phyloP scores from a whole-genome alignment of 2,797 vertebrate genomes.

The Helostoma temminkii region DNA sequence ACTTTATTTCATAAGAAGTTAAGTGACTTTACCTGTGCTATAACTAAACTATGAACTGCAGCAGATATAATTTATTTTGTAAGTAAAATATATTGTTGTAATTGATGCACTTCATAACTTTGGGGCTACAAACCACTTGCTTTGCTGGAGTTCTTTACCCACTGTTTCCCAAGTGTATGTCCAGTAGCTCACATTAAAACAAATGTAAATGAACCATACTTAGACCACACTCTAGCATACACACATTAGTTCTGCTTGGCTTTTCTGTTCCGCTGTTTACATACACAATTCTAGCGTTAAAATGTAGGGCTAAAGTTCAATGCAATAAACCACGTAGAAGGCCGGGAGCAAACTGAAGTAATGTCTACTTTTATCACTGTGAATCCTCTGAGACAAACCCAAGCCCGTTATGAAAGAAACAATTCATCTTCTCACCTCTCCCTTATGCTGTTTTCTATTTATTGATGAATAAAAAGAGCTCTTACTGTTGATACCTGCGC shows the following conservation, averaged over 20 bases:
- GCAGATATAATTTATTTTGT: not conserved
- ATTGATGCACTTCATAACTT: not conserved
- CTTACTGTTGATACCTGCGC: not conserved
- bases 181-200: not conserved
- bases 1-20: not conserved
- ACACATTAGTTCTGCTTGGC: not conserved
- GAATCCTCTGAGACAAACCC: conserved; percentile 5
- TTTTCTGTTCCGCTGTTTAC: not conserved
- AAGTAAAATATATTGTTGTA: not conserved
- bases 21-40: not conserved
- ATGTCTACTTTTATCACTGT: conserved; percentile 27
- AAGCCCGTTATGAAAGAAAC: not conserved
- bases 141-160: not conserved
- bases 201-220: not conserved
- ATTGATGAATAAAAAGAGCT: conserved; percentile 24
- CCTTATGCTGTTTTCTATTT: conserved; percentile 15
- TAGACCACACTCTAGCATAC: not conserved
- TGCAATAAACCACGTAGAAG: conserved; percentile 28
- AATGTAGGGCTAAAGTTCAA: conserved; percentile 22
- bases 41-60: not conserved
- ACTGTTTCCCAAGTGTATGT: not conserved
- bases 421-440: conserved; percentile 37
- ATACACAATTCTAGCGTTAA: conserved; percentile 8
- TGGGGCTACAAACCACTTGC: not conserved
- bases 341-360: conserved; percentile 23